These are phyloP conservation scores for Trissonchulus sp. DNA, from an alignment of 2,888 invertebrate genomes.

Conservation along the genomic window DNA sequence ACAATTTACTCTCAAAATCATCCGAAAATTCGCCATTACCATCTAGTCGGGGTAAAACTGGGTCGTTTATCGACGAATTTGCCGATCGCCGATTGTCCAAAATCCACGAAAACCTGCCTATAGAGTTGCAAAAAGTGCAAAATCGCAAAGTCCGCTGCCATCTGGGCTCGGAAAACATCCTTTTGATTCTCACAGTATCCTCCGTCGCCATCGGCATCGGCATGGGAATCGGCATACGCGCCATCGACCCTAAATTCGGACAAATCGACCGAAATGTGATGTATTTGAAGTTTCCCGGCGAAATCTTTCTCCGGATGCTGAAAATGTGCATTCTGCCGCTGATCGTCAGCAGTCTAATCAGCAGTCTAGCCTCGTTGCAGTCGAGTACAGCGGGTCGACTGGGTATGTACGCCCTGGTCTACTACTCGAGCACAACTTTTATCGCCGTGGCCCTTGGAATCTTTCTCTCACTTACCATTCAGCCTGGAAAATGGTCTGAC, in stretches of 20 bases:
- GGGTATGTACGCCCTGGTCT: slow-evolving; percentile 74
- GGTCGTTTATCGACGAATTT: not conserved
- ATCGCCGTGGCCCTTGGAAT: slow-evolving; percentile 85
- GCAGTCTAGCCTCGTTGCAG: slow-evolving; percentile 59
- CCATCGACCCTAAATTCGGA: not conserved
- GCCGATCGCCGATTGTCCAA: not conserved
- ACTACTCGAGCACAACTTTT: slow-evolving; percentile 84
- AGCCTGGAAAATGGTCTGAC: slow-evolving; percentile 62
- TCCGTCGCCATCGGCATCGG: slow-evolving; percentile 48
- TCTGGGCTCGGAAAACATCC: slow-evolving; percentile 43
- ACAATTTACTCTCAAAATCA: too few relatives aligned
- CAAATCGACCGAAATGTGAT: slow-evolving; percentile 5
- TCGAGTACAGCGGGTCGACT: slow-evolving; percentile 66
- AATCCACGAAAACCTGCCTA: not conserved
- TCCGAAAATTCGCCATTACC: too few relatives aligned
- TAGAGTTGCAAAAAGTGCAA: not conserved
- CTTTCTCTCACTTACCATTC: slow-evolving; percentile 76
- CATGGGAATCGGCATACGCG: slow-evolving; percentile 44
- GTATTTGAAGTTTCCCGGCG: slow-evolving; percentile 34
- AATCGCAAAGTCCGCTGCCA: not conserved
- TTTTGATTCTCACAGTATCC: slow-evolving; percentile 50
- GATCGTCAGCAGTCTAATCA: slow-evolving; percentile 62
- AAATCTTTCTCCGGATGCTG: slow-evolving; percentile 35
- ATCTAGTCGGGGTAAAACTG: not conserved
- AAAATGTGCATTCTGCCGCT: slow-evolving; percentile 36